phyloP scores from a whole-genome alignment of 1,140 invertebrate genomes.

The Mactra quadrangularis region DNA sequence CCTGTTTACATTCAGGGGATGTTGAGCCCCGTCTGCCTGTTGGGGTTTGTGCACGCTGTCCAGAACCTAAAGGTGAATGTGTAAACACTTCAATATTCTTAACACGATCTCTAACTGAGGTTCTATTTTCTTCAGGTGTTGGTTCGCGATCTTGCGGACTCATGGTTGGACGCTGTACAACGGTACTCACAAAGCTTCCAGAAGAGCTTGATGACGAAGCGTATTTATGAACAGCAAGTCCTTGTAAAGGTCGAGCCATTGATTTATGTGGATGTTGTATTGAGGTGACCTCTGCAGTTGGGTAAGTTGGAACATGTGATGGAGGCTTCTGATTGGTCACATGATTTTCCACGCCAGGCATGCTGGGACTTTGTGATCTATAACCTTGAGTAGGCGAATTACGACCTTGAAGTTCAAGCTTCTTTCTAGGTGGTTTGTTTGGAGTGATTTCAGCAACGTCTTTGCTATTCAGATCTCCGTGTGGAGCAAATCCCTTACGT shows the following conservation, averaged over 20 bases:
- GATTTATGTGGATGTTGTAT: constrained; percentile 37
- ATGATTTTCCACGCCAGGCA: background rate
- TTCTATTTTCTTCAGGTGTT: constrained; percentile 22
- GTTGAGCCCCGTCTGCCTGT: background rate
- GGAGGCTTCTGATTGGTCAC: constrained; percentile 4
- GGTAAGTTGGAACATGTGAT: constrained; percentile 37
- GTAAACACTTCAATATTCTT: constrained; percentile 56
- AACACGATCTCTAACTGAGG: constrained; percentile 63
- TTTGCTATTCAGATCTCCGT: constrained; percentile 41
- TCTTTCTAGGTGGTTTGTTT: constrained; percentile 65
- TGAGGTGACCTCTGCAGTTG: constrained; percentile 31
- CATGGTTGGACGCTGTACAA: constrained; percentile 44
- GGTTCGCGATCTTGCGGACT: background rate
- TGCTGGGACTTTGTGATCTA: constrained; percentile 22
- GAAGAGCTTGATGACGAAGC: constrained; percentile 7
- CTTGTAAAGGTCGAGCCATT: constrained; percentile 29
- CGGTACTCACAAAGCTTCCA: constrained; percentile 46
- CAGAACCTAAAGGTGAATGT: constrained; percentile 32
- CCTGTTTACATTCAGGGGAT: background rate
- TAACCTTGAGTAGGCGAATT: constrained; percentile 39
- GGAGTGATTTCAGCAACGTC: constrained; percentile 47
- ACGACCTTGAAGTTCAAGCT: constrained; percentile 61
- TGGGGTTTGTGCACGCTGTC: background rate
- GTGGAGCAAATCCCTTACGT: constrained; percentile 55
- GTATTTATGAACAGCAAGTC: background rate